These are phyloP conservation scores for Sylvietta virens DNA, from an alignment of 2,113 vertebrate genomes.

Conservation along the genomic window DNA sequence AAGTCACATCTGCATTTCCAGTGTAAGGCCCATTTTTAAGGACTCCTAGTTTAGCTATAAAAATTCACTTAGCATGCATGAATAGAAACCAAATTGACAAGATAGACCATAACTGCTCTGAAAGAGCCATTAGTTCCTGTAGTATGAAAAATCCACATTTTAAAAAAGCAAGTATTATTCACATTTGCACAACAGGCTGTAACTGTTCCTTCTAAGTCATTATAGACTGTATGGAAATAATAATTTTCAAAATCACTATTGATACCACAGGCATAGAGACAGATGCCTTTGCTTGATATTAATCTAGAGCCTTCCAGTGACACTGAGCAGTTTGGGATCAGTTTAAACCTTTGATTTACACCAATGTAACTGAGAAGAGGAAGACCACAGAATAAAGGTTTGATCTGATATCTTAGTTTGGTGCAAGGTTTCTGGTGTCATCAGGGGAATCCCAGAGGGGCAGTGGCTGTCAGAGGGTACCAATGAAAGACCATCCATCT, in stretches of 20 bases:
- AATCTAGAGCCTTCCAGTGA: not conserved
- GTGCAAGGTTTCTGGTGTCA: not conserved
- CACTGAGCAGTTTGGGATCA: not conserved
- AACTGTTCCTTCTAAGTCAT: conserved; percentile 22
- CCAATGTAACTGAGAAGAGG: not conserved
- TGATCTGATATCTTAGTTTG: not conserved
- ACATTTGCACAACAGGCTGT: conserved; percentile 30
- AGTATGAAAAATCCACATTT: not conserved
- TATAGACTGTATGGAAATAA: not conserved
- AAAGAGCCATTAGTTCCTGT: conserved; percentile 52
- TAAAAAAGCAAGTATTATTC: conserved; percentile 16
- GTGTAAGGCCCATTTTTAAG: conserved; percentile 52
- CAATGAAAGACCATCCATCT: not conserved
- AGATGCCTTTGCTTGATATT: not conserved
- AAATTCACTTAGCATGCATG: conserved; percentile 55
- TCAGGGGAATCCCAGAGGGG: not conserved
- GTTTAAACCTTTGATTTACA: not conserved
- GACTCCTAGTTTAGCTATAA: conserved; percentile 48
- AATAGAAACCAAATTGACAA: conserved; percentile 49
- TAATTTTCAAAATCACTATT: conserved; percentile 5
- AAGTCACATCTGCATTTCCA: conserved; percentile 37
- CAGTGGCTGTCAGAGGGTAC: not conserved
- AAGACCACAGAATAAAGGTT: not conserved
- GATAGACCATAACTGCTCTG: conserved; percentile 44
- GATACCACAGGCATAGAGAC: not conserved